phyloP scores from a whole-genome alignment of 2,113 vertebrate species.

The human region DNA sequence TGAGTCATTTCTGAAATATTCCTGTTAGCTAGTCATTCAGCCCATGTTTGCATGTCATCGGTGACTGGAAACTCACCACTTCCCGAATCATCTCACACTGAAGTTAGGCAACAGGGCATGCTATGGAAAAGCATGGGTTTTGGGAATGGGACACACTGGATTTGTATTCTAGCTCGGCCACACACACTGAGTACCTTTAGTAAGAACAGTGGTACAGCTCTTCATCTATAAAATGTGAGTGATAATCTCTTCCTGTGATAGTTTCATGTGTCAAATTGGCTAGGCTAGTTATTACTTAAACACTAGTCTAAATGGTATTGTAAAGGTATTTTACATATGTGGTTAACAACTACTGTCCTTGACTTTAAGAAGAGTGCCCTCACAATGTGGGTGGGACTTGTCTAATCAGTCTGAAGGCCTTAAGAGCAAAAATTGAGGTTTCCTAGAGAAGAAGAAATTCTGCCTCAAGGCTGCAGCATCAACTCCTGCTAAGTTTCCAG shows the following conservation, averaged over 20 bases:
- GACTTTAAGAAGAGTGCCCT: neutral
- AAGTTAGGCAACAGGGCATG: accelerated
- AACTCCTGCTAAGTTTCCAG: neutral
- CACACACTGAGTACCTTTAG: neutral
- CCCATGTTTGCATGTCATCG: neutral
- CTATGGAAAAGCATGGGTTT: neutral
- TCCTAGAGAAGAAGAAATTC: neutral
- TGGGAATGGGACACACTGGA: neutral
- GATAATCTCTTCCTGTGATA: neutral
- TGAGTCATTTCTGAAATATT: constrained; percentile 5
- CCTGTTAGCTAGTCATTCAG: neutral
- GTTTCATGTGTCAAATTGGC: neutral
- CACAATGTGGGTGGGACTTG: neutral
- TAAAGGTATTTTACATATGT: neutral
- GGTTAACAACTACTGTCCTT: neutral
- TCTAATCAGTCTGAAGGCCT: neutral
- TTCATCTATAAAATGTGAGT: neutral
- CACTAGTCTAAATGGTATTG: neutral
- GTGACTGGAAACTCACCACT: neutral
- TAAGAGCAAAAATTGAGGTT: neutral
- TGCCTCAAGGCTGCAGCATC: neutral
- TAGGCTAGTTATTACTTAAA: neutral
- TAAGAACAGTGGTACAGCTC: neutral
- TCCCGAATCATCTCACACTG: neutral
- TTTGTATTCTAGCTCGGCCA: neutral